phyloP scores from a whole-genome alignment of 2,888 invertebrate species.

The Drosophila birchii region DNA sequence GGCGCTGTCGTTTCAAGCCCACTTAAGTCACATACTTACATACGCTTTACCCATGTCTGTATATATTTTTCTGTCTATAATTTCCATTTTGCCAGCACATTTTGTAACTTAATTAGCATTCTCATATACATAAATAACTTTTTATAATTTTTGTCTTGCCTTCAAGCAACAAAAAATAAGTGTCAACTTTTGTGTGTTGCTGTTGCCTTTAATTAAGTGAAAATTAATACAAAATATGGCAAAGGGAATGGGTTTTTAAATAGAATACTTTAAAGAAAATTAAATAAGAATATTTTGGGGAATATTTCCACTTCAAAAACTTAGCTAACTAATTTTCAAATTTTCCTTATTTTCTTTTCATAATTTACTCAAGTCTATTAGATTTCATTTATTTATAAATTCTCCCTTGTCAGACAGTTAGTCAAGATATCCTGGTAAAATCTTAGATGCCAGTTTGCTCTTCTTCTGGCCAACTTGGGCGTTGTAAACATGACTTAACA shows the following conservation, averaged over 20 bases:
- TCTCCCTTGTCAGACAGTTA: constrained; percentile 3
- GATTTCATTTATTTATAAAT: neutral
- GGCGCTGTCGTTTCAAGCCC: constrained; percentile 49
- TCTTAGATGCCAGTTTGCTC: constrained; percentile 37
- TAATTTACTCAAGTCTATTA: constrained; percentile 20
- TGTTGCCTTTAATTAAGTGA: constrained; percentile 62
- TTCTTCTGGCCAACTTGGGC: constrained; percentile 40
- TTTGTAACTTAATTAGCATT: constrained; percentile 78
- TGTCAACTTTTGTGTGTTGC: constrained; percentile 30
- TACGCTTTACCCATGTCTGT: constrained; percentile 10
- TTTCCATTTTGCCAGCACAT: constrained; percentile 67
- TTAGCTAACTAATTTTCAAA: neutral
- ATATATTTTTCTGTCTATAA: constrained; percentile 58
- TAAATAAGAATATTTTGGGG: too few species aligned
- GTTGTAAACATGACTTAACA: constrained; percentile 71
- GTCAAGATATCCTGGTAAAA: constrained; percentile 10
- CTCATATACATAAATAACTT: constrained; percentile 61
- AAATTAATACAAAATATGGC: constrained; percentile 53
- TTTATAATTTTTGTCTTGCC: constrained; percentile 18
- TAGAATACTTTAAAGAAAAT: neutral
- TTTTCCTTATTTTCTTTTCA: neutral
- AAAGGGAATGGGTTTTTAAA: neutral
- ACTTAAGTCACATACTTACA: constrained; percentile 50
- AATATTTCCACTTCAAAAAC: neutral
- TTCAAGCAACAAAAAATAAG: constrained; percentile 11